Evolutionary conservation across 2,113 vertebrate species (phyloP), one percentile per base, ranked within the genome.

Genomic region (Mola mola): DNA sequence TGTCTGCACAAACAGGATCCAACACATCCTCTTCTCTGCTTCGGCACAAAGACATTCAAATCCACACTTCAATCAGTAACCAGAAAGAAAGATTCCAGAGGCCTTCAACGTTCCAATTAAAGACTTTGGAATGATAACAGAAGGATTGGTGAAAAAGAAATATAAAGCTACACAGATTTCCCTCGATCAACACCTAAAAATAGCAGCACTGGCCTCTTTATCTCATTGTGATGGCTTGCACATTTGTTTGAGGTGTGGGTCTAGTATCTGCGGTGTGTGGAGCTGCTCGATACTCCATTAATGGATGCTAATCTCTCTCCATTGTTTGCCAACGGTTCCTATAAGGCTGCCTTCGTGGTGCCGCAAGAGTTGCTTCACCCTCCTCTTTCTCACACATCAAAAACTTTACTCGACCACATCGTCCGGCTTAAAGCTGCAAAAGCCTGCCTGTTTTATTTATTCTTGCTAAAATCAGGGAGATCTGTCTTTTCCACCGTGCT

Each of bases 141-240:
- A 60, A n/a, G 67, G 66, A 49, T 55, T 51, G 59, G 50, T 48
- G 57, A 68, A 62, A 61, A 66, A 44, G 29, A 60, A 72, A 70
- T 62, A 70, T 40, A 74, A 74, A 43, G 64, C 55, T 1, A 11
- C 29, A 48, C 43, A 75, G 66, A 83, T 82, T 74, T 65, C 51
- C 44, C 59, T 62, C 53, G 3, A 85, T 81, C 78, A 68, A 70
- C 59, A 59, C 33, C 79, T 72, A 83, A 78, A 88, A 83, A 83
- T 85, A 89, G 78, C 76, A 62, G 51, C 70, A 11, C 48, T 66
- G 75, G 61, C 78, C 75, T 78, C 81, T 72, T 83, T 76, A 73
- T 66, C 76, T 81, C 69, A 59, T 57, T 70, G 49, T 68, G 72
- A 78, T 52, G 40, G 60, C 60, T 67, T 3, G 1, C 38, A 70